Base-by-base conservation (phyloP, 1,140 invertebrate genomes). In the Camponotus floridanus region DNA sequence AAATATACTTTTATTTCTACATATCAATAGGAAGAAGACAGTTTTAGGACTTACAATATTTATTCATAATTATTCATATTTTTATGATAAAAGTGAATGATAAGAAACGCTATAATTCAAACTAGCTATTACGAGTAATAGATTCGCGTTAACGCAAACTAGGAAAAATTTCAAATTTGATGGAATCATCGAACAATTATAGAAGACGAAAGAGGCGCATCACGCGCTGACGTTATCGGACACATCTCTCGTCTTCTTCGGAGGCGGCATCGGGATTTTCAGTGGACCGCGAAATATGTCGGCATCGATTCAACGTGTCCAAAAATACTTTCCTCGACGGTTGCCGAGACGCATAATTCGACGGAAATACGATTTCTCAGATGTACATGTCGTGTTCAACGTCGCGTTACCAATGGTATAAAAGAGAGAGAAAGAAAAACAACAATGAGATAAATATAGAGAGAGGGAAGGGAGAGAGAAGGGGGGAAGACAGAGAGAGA, bases 151-250 rank as follows among this genome's bases (percentile, higher is more conserved):
- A 26, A 26, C 26, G 18, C n/a, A 36, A 7, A 2, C 18, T 2
- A 8, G 48, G n/a, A 55, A 2, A 42, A 21, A 65, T 1, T 4
- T 57, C 7, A 42, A 81, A 18, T 18, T 5, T 45, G 42, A 67
- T 51, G 8, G 79, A 61, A 83, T 83, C 68, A 61, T 74, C 67
- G 39, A 81, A 73, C 79, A 81, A 83, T 83, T 83, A 83, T 83
- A 83, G 67, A 83, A 83, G 18, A 83, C 36, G 67, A 42, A 70
- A 15, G 39, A 45, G 55, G 13, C 39, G 48, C 48, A n/a, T 48
- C 42, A 45, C 13, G 76, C 13, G 26, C 67, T 81, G 67, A 81
- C 78, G 78, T 81, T 81, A 81, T 81, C 68, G 36, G 26, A 45
- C 79, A 61, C 55, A 45, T 83, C 68, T 33, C 68, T 79, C 62